Base-by-base conservation (phyloP, 1,140 invertebrate species). In the Trichogramma pretiosum region DNA sequence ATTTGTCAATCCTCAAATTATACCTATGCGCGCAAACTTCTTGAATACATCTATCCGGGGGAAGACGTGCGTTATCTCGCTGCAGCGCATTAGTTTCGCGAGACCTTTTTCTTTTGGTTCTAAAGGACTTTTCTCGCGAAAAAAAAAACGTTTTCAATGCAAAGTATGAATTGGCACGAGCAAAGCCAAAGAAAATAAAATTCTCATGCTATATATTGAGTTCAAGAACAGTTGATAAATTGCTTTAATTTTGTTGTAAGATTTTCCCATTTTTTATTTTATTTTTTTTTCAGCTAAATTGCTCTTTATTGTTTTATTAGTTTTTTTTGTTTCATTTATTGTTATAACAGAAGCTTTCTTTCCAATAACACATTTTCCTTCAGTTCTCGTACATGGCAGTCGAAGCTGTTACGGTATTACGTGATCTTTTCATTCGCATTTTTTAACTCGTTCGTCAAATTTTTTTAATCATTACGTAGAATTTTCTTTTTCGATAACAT, bases 151-250 rank as follows among this genome's bases (percentile, higher is more conserved):
- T 39, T 32, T 24, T 11, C 9, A n/a, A n/a, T n/a, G n/a, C n/a
- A n/a, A n/a, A n/a, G n/a, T n/a, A 11, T 24, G 16, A 11, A 32
- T 40, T 37, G 43, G 36, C 39, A 41, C 46, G 37, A 23, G 26
- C 21, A 40, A 24, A 7, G 33, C 22, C 13, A 35, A 40, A 28
- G 26, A 16, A 24, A 40, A 23, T 0, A 13, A 2, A 32, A 14
- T 30, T n/a, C 19, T 0, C 3, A 46, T n/a, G 32, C 13, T 11
- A 32, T 38, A 2, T 9, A 19, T 23, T 17, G 10, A 52, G 47
- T 42, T 23, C 52, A 50, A 47, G 26, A 46, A 37, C 49, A 43
- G 52, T 41, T 48, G 39, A 53, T 41, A 55, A 48, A 42, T 33
- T 11, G 38, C 38, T 47, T 37, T n/a, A n/a, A 17, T 19, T 45